phyloP scores from a whole-genome alignment of 2,113 vertebrate species.

The Amia ocellicauda region DNA sequence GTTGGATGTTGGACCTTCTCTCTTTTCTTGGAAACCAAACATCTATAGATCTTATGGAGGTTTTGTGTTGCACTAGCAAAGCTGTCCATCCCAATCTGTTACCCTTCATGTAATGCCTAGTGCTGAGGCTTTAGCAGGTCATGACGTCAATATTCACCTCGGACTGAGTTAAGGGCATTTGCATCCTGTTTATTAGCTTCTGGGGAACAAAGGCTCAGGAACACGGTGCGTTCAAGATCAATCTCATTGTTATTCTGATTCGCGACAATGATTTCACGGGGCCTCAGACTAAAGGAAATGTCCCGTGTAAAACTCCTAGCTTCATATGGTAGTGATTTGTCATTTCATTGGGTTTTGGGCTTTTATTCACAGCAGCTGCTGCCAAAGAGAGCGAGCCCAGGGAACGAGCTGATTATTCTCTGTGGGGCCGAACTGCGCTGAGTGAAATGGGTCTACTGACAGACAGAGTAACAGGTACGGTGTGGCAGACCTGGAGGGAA shows the following conservation, averaged over 20 bases:
- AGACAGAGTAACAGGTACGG: constrained; percentile 23
- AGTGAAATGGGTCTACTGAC: constrained; percentile 26
- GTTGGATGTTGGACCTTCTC: too few species aligned
- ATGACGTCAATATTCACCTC: background rate
- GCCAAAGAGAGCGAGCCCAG: constrained; percentile 58
- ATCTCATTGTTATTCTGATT: constrained; percentile 47
- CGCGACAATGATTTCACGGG: constrained; percentile 49
- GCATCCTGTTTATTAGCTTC: background rate
- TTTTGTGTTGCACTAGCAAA: too few species aligned
- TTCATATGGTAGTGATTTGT: constrained; percentile 86
- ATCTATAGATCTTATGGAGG: too few species aligned
- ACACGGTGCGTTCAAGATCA: constrained; percentile 17
- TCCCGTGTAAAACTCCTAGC: constrained; percentile 50
- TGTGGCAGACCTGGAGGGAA: background rate
- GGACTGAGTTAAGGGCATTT: background rate
- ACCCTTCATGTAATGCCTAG: too few species aligned
- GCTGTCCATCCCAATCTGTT: too few species aligned
- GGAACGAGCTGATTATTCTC: constrained; percentile 60
- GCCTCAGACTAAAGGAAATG: constrained; percentile 58
- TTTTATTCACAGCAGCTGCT: constrained; percentile 64
- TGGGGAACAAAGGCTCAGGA: background rate
- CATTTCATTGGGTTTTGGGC: constrained; percentile 62
- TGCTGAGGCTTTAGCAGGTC: background rate
- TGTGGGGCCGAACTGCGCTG: constrained; percentile 49
- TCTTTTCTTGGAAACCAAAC: too few species aligned